These are phyloP conservation scores for Seira musarum DNA, from an alignment of 2,888 invertebrate genomes.

Conservation along the genomic window DNA sequence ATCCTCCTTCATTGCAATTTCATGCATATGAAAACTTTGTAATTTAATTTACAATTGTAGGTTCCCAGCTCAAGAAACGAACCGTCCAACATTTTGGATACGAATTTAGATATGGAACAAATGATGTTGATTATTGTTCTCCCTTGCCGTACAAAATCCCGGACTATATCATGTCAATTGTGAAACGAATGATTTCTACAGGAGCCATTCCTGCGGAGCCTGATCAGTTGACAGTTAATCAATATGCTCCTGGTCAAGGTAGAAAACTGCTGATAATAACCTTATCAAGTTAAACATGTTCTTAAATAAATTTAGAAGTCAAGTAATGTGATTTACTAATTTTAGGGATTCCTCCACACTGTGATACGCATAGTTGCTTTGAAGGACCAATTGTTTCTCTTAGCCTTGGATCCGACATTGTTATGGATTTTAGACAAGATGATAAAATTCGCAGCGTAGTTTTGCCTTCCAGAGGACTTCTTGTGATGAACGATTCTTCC, in stretches of 20 bases:
- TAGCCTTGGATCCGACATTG: slow-evolving; percentile 85
- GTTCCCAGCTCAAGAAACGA: slow-evolving; percentile 80
- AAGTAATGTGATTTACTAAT: too few relatives aligned
- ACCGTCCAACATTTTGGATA: slow-evolving; percentile 93
- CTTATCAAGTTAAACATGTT: background rate
- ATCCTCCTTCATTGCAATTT: too few relatives aligned
- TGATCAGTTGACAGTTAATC: slow-evolving; percentile 89
- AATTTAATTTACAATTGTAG: background rate
- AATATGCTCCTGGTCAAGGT: slow-evolving; percentile 89
- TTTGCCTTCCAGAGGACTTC: slow-evolving; percentile 81
- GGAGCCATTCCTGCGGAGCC: slow-evolving; percentile 75
- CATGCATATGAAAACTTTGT: slow-evolving; percentile 39
- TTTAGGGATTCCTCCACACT: slow-evolving; percentile 93
- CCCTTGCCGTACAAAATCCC: slow-evolving; percentile 83
- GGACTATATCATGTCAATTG: slow-evolving; percentile 78
- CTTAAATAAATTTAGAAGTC: too few relatives aligned
- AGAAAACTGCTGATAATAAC: too few relatives aligned
- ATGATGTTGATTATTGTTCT: slow-evolving; percentile 83
- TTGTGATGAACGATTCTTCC: slow-evolving; percentile 86
- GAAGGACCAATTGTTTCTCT: slow-evolving; percentile 89
- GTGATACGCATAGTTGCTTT: slow-evolving; percentile 96
- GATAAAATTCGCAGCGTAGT: slow-evolving; percentile 77
- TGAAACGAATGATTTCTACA: slow-evolving; percentile 75
- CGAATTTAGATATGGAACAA: slow-evolving; percentile 90
- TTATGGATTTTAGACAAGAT: slow-evolving; percentile 90